Conservation (phyloP, 2,888 invertebrate species). For the Leucozona laternaria region DNA sequence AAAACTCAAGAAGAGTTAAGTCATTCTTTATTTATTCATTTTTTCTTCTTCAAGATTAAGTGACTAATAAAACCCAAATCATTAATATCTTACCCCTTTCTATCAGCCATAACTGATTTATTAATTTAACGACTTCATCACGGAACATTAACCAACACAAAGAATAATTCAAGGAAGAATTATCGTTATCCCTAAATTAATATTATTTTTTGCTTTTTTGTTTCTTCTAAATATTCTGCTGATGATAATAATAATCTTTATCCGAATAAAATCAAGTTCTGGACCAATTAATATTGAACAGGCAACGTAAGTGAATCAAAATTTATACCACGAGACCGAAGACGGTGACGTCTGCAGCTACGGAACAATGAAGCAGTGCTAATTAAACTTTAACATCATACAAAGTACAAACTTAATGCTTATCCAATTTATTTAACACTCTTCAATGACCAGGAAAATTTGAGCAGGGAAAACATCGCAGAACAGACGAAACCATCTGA, state of each 20-base stretch:
- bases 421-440: constrained; percentile 46
- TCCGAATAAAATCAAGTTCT: constrained; percentile 28
- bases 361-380: constrained; percentile 22
- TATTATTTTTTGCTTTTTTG: neutral
- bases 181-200: constrained; percentile 1
- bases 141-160: neutral
- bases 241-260: constrained; percentile 8
- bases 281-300: constrained; percentile 27
- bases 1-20: neutral
- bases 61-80: neutral
- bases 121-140: neutral
- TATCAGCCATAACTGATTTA: constrained; percentile 8
- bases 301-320: constrained; percentile 15
- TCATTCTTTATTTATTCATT: neutral
- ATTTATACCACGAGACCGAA: neutral
- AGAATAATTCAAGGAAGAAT: neutral
- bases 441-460: constrained; percentile 38
- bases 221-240: neutral
- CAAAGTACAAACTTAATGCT: constrained; percentile 28
- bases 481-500: constrained; percentile 48
- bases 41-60: neutral
- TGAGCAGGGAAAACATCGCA: constrained; percentile 15
- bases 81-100: constrained; percentile 6
- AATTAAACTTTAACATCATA: constrained; percentile 46
- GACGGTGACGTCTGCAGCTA: constrained; percentile 1